Evolutionary conservation across 2,888 invertebrate genomes (phyloP), one percentile per base, ranked within the genome.

Genomic region (Thelaira solivaga): DNA sequence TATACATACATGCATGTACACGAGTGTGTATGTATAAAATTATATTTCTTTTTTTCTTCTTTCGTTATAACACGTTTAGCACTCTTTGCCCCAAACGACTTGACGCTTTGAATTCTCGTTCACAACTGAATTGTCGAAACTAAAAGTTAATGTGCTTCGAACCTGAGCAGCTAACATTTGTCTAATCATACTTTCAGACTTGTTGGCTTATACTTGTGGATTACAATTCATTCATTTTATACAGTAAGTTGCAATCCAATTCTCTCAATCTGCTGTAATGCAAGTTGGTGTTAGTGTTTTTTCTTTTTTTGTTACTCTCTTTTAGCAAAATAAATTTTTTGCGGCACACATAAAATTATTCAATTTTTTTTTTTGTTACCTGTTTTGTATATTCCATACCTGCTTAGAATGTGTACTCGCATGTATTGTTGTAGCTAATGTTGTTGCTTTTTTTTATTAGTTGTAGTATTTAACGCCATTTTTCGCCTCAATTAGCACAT

Each of bases 91-190:
- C 13, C 57, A 59, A 57, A 67, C 80, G 47, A 62, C 78, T 51
- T 47, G 69, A 65, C 81, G 76, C 74, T 68, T 74, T 80, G 69
- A 81, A 76, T 71, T 68, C 78, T 81, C 81, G 81, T 78, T 74
- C 62, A 80, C 76, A 72, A 80, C 73, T 81, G 29, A 79, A 61
- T n/a, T n/a, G 20, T n/a, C 67, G 24, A 26, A 43, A n/a, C 8
- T 16, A 26, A 45, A 53, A 55, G n/a, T 45, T 53, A 43, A 62
- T 49, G 47, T 69, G 71, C 29, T 51, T 36, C 13, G 26, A 55
- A 62, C 62, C 8, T 31, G 10, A 7, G 6, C 41, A 6, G 11
- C 18, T 18, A 18, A 8, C 16, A 45, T 10, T 8, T 34, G 34
- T 53, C 24, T 26, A 20, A 10, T 39, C 36, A 20, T 62, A 45